Percentiles rank a stretch among this genome's conserved stretches.
Evolutionary conservation across 2,888 invertebrate species (phyloP).

Genomic region (Megamerina dolium): DNA sequence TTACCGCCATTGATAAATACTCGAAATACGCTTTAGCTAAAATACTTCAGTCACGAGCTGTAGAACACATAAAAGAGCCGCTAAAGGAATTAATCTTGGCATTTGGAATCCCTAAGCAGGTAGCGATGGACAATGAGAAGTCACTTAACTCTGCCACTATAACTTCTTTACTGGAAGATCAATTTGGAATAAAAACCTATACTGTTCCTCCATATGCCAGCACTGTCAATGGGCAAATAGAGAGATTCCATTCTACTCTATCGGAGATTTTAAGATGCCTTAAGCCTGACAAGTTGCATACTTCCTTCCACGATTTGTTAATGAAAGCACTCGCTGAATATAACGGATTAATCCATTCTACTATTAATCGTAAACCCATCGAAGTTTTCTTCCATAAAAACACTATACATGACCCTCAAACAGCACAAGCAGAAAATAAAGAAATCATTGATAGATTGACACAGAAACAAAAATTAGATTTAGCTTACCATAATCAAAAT

Average conservation of each 20-base stretch:
- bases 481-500: not conserved
- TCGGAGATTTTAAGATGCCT: conserved; percentile 20
- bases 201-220: conserved; percentile 9
- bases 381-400: conserved; percentile 18
- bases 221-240: conserved; percentile 17
- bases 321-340: conserved; percentile 17
- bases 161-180: conserved; percentile 11
- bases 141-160: conserved; percentile 11
- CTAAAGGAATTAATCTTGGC: too few relatives aligned
- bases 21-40: too few relatives aligned
- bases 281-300: conserved; percentile 9
- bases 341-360: conserved; percentile 14
- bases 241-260: conserved; percentile 21
- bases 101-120: conserved; percentile 3
- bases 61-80: too few relatives aligned
- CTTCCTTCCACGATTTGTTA: conserved; percentile 17
- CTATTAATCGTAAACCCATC: conserved; percentile 17
- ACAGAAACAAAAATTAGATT: too few relatives aligned
- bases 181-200: conserved; percentile 6
- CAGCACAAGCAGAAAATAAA: conserved; percentile 10
- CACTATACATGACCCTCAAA: conserved; percentile 15
- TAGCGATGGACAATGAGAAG: conserved; percentile 13
- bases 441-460: too few relatives aligned
- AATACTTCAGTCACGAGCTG: too few relatives aligned
- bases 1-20: too few relatives aligned